These are phyloP conservation scores for Tanypteryx hageni DNA, from an alignment of 2,888 invertebrate genomes.

Conservation along the genomic window DNA sequence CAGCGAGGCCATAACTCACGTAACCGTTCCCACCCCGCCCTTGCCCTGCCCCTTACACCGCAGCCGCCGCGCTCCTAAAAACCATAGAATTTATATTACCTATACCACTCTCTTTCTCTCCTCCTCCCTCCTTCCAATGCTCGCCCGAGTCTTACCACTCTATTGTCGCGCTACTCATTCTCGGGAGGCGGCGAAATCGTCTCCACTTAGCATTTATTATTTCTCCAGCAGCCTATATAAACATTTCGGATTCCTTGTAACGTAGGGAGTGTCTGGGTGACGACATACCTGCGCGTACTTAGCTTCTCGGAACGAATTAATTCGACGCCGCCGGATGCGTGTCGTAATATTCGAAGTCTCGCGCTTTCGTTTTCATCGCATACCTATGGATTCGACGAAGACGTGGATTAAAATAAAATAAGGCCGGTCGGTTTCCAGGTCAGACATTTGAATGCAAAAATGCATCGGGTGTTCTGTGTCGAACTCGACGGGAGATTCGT, in stretches of 20 bases:
- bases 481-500: too few relatives aligned
- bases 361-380: not conserved
- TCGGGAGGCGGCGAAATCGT: not conserved
- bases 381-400: not conserved
- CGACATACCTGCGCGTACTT: not conserved
- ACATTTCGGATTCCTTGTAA: slow-evolving; percentile 1
- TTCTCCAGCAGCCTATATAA: not conserved
- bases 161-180: not conserved
- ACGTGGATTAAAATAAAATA: not conserved
- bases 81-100: not conserved
- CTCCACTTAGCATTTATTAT: slow-evolving; percentile 1
- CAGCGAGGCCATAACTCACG: slow-evolving; percentile 33
- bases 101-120: not conserved
- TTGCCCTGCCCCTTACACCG: not conserved
- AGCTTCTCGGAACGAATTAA: slow-evolving; percentile 15
- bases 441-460: too few relatives aligned
- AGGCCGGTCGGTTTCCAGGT: not conserved
- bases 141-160: not conserved
- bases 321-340: not conserved
- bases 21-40: not conserved
- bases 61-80: not conserved
- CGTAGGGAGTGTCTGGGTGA: not conserved
- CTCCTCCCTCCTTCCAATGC: not conserved
- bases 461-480: too few relatives aligned
- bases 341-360: not conserved